Base-by-base conservation (phyloP, 2,888 invertebrate genomes). In the Epinotia nisella region DNA sequence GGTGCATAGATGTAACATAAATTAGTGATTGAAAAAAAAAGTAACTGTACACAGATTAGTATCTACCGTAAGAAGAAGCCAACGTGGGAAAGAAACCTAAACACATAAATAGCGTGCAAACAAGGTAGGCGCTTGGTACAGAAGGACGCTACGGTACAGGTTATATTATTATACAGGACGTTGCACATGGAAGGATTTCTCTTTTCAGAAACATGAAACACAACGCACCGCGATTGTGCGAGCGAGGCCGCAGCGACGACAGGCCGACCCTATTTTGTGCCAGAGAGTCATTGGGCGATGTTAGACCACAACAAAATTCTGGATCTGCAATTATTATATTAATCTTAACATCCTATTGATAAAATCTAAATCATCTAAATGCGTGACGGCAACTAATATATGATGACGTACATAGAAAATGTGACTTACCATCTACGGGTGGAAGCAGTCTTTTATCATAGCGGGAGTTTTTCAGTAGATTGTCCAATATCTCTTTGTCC, bases 381-480 rank as follows among this genome's bases (percentile, higher is more conserved):
- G 45, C 21, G 55, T 39, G 15, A 55, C 21, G 3, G 29, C 39
- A 39, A 55, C 21, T 41, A 41, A 21, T 21, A 39, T 17, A 55
- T 55, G 53, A 65, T 24, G 1, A 29, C n/a, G 55, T 39, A 29
- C 55, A 35, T 39, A n/a, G 3, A 13, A 53, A 64, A 64, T 45
- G 15, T 21, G n/a, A 17, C 83, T 89, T 88, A 98, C 98, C 97
- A 95, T 96, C 96, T 86, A 97, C 97, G 85, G 97, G 97, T 85
- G 98, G 98, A 87, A 98, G 95, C 90, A 98, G 96, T 94, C 98
- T 95, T 95, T 97, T 98, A 95, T 98, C 98, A 94, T 98, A 98
- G 92, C 97, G 96, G 87, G 96, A 96, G 86, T 96, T 96, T 93
- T 96, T 96, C 87, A 98, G 94, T 85, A 98, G 95, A 93, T 97